A percentile compares a stretch with the other conserved stretches of the same genome.
These are phyloP conservation scores for Drosophila cracens DNA, from an alignment of 2,888 invertebrate species.

Conservation along the genomic window DNA sequence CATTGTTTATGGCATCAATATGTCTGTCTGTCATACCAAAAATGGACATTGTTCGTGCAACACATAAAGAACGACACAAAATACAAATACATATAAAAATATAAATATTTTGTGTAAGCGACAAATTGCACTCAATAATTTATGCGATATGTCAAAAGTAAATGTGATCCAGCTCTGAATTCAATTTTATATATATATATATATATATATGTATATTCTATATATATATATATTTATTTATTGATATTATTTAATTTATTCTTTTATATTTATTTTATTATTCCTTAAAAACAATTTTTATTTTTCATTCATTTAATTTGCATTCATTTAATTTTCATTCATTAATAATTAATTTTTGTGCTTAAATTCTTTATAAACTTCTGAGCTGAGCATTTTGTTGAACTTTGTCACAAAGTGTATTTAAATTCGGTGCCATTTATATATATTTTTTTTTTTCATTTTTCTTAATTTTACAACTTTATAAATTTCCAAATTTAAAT, in stretches of 20 bases:
- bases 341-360: not conserved
- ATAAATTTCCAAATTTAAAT: not conserved
- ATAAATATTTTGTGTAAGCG: conserved; percentile 1
- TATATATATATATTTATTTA: not conserved
- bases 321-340: too few relatives aligned
- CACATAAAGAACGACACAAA: conserved; percentile 21
- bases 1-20: conserved; percentile 66
- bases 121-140: conserved; percentile 65
- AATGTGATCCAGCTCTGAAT: conserved; percentile 17
- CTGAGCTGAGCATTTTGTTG: not conserved
- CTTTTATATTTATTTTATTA: not conserved
- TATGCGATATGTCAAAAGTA: conserved; percentile 56
- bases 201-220: not conserved
- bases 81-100: not conserved
- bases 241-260: not conserved
- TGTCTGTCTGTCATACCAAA: not conserved
- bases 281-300: too few relatives aligned
- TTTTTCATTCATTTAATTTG: too few relatives aligned
- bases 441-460: too few relatives aligned
- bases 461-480: not conserved
- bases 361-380: not conserved
- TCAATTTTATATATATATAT: conserved; percentile 4
- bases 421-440: not conserved
- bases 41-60: conserved; percentile 33
- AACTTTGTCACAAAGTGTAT: too few relatives aligned